phyloP scores from a whole-genome alignment of 2,797 vertebrate genomes.

The Mus minutoides region DNA sequence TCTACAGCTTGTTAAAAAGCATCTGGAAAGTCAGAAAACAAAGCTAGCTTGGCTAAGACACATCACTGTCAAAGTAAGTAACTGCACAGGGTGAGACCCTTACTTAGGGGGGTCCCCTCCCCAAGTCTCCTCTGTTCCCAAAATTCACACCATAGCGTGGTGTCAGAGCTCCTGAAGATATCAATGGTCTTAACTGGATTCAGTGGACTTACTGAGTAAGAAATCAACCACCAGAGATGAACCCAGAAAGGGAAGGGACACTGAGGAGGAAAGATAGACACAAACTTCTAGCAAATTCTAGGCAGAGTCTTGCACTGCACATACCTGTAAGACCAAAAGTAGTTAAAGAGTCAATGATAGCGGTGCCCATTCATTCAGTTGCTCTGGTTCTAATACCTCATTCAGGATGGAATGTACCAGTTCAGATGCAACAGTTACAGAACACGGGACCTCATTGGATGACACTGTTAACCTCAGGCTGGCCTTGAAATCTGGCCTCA shows the following conservation, averaged over 20 bases:
- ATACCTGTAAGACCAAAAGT: neutral
- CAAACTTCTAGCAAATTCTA: neutral
- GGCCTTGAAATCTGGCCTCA: neutral
- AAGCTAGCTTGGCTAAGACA: neutral
- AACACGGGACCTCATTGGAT: neutral
- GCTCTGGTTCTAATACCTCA: neutral
- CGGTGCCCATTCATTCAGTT: neutral
- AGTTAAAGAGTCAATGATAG: neutral
- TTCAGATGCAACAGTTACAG: neutral
- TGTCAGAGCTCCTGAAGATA: neutral
- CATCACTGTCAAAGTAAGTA: neutral
- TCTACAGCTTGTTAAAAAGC: neutral
- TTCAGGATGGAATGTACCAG: neutral
- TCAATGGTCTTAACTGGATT: neutral
- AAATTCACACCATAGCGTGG: neutral
- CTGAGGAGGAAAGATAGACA: too few species aligned
- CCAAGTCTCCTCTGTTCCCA: neutral
- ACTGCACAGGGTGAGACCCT: neutral
- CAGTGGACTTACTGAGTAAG: neutral
- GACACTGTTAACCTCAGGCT: neutral
- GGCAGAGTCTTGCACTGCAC: neutral
- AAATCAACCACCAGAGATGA: neutral
- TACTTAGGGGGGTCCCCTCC: too few species aligned
- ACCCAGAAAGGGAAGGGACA: neutral
- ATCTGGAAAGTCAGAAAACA: neutral